Evolutionary conservation across 2,797 vertebrate species (phyloP), one percentile per base, ranked within the genome.

Genomic region (Lagorchestes hirsutus): DNA sequence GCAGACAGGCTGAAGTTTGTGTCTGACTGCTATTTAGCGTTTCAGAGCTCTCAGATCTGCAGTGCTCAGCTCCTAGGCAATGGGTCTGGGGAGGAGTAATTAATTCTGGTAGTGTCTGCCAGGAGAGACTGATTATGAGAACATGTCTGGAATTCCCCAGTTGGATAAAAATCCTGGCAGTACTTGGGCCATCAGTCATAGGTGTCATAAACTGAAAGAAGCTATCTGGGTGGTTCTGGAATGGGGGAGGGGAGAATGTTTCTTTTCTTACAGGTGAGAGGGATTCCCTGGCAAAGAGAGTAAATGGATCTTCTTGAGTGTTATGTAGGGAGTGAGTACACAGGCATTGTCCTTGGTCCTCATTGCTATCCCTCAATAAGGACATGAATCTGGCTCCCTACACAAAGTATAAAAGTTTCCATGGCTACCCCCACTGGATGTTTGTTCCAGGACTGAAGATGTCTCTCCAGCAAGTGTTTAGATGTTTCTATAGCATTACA

Each of bases 141-240:
- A 87, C 46, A 90, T 96, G 55, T 90, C n/a, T 94, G 56, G 11
- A 82, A 31, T 87, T 92, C 31, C 50, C 52, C 0, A 2, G 52
- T 58, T n/a, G 92, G 46, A 62, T 50, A 90, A 93, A 56, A 92
- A 57, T 27, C 74, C 92, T 56, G 94, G 93, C 90, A 94, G 55
- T 22, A 54, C 4, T 52, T 52, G 1, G 55, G 27, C 90, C 92
- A 92, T 40, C 55, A 91, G 55, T 93, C 90, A 95, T 0, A 55
- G 55, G 28, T 92, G 34, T 82, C 90, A 87, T 50, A 31, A 31
- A 54, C 90, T 56, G 55, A 55, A 82, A 87, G 93, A 94, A 93
- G 56, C 90, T n/a, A 0, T 59, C 56, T 90, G 40, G 94, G 90
- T 67, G 91, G 54, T 93, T 56, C 50, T 93, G 92, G 56, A 31